Percentiles rank a stretch among this genome's conserved stretches.
These are phyloP conservation scores for Halictus ligatus DNA, from an alignment of 2,888 invertebrate species.

Conservation along the genomic window DNA sequence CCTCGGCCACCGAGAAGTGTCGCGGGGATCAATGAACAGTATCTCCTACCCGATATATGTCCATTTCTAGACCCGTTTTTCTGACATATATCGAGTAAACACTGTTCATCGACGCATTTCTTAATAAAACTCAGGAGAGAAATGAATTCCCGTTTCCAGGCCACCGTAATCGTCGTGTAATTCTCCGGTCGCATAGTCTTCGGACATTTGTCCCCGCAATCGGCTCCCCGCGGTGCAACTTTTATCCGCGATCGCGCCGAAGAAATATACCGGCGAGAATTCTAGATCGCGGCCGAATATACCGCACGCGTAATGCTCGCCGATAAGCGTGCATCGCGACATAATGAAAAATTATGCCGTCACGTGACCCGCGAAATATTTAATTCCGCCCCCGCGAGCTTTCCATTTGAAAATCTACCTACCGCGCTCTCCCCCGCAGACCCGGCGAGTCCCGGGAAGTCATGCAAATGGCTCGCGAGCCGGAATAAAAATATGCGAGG, in stretches of 20 bases:
- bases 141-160: too few relatives aligned
- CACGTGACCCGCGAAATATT: slow-evolving; percentile 48
- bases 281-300: slow-evolving; percentile 5
- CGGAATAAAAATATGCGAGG: slow-evolving; percentile 11
- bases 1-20: too few relatives aligned
- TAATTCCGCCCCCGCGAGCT: slow-evolving; percentile 3
- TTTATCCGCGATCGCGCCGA: slow-evolving; percentile 7
- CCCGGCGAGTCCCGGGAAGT: neutral
- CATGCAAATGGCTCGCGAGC: neutral
- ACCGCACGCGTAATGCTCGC: slow-evolving; percentile 19
- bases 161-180: too few relatives aligned
- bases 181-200: neutral
- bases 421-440: neutral
- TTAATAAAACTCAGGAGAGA: too few relatives aligned
- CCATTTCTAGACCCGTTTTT: too few relatives aligned
- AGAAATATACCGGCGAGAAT: slow-evolving; percentile 27
- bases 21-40: too few relatives aligned
- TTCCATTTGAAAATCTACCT: neutral
- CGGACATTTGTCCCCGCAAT: neutral
- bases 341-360: slow-evolving; percentile 46
- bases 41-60: too few relatives aligned
- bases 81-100: too few relatives aligned
- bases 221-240: slow-evolving; percentile 16
- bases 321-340: slow-evolving; percentile 40
- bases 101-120: too few relatives aligned